A percentile compares a stretch with the other conserved stretches of the same genome.
These are phyloP conservation scores for Listrodromus nycthemerus DNA, from an alignment of 2,888 invertebrate species.

Conservation along the genomic window DNA sequence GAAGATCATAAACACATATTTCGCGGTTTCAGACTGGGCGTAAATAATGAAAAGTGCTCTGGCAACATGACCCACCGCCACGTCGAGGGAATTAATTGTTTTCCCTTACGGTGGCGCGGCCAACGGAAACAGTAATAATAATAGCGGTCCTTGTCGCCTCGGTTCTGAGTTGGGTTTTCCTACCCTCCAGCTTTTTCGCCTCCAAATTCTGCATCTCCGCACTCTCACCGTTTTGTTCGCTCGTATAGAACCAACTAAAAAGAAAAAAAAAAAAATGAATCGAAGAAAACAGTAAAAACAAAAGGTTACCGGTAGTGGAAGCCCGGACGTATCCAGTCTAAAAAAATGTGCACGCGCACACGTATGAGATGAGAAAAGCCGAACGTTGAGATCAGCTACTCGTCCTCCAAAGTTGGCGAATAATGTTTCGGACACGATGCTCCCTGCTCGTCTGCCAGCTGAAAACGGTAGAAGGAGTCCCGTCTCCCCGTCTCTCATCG, in stretches of 20 bases:
- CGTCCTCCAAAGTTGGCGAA: conserved; percentile 79
- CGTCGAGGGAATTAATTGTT: conserved; percentile 63
- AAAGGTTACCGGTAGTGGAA: neutral
- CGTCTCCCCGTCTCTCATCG: conserved; percentile 48
- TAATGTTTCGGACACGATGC: conserved; percentile 84
- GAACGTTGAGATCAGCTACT: conserved; percentile 11
- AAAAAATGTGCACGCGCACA: neutral
- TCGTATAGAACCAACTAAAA: conserved; percentile 39
- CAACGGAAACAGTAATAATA: conserved; percentile 63
- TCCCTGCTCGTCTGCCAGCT: conserved; percentile 63
- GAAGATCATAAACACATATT: conserved; percentile 65
- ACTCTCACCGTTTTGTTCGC: neutral
- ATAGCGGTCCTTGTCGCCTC: conserved; percentile 61
- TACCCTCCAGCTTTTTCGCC: conserved; percentile 30
- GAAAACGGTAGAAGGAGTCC: conserved; percentile 30
- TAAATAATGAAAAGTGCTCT: conserved; percentile 66
- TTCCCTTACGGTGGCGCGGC: conserved; percentile 48
- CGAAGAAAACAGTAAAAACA: conserved; percentile 36
- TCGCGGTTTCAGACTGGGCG: conserved; percentile 55
- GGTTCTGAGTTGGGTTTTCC: conserved; percentile 66
- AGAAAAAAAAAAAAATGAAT: conserved; percentile 44
- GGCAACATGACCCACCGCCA: conserved; percentile 52
- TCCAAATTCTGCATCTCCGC: conserved; percentile 3
- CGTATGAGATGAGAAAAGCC: neutral
- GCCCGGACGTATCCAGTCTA: neutral